Percentiles rank a stretch among this genome's conserved stretches.
These are phyloP conservation scores for Leucophenga varia DNA, from an alignment of 1,140 invertebrate species.

Conservation along the genomic window DNA sequence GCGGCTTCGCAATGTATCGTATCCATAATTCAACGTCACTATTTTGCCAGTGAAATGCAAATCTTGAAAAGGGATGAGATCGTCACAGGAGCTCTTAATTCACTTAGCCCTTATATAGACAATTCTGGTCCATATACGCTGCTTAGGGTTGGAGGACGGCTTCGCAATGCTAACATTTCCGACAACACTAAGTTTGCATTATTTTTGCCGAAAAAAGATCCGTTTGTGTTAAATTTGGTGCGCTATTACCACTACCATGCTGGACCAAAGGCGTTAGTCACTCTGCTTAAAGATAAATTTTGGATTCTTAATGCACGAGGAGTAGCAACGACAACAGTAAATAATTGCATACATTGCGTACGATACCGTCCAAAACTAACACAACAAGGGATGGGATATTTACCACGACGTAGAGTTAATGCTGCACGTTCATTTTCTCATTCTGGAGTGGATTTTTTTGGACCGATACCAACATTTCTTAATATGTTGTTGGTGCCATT, in stretches of 20 bases:
- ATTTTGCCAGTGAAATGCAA: background rate
- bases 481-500: too few relatives aligned
- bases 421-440: background rate
- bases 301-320: conserved; percentile 23
- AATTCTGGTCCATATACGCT: conserved; percentile 21
- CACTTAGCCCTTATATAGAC: conserved; percentile 55
- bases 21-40: background rate
- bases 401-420: background rate
- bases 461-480: background rate
- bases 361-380: conserved; percentile 8
- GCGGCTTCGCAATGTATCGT: background rate
- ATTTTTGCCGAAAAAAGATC: background rate
- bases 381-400: background rate
- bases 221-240: background rate
- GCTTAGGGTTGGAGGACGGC: conserved; percentile 36
- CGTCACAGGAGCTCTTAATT: background rate
- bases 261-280: conserved; percentile 26
- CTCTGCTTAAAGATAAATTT: conserved; percentile 12
- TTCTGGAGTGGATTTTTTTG: conserved; percentile 1
- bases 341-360: conserved; percentile 36
- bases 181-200: conserved; percentile 47
- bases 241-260: conserved; percentile 32
- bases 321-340: conserved; percentile 12
- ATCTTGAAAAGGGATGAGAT: background rate
- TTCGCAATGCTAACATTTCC: conserved; percentile 33